Evolutionary conservation across 2,797 vertebrate species (phyloP).

Genomic region (Enteromius thamalakanensis): DNA sequence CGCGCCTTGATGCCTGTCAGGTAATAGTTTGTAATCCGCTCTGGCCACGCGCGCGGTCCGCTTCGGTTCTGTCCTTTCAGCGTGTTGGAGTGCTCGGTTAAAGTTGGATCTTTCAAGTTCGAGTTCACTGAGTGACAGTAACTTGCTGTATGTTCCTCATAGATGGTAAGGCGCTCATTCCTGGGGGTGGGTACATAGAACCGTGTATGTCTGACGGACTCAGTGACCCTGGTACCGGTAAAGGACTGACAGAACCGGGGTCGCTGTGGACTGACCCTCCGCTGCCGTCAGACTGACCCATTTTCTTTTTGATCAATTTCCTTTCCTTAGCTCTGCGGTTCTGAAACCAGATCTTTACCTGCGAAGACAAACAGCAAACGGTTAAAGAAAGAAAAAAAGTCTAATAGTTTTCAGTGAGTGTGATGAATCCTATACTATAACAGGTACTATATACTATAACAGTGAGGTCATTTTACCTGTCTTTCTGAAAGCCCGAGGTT

Average conservation of each 20-base stretch:
- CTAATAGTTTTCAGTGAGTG: not conserved
- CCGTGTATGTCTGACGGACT: constrained; percentile 85
- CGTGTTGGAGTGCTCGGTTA: constrained; percentile 81
- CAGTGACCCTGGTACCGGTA: constrained; percentile 82
- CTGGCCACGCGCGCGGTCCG: constrained; percentile 43
- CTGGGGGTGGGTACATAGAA: constrained; percentile 82
- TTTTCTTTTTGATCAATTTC: constrained; percentile 93
- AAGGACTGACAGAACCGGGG: constrained; percentile 90
- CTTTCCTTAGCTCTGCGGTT: constrained; percentile 93
- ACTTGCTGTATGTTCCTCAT: constrained; percentile 88
- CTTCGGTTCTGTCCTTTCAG: constrained; percentile 67
- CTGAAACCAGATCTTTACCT: constrained; percentile 99
- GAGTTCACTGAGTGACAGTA: constrained; percentile 82
- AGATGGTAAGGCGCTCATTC: constrained; percentile 85
- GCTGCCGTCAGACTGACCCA: constrained; percentile 90
- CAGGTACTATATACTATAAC: too few relatives aligned
- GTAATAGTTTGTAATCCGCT: constrained; percentile 61
- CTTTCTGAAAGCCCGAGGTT: constrained; percentile 93
- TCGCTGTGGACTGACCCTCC: constrained; percentile 90
- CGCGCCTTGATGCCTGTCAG: constrained; percentile 63
- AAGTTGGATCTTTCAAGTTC: constrained; percentile 67
- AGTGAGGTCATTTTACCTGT: constrained; percentile 80
- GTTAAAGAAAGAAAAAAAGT: not conserved
- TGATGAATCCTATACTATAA: not conserved
- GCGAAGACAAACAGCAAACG: constrained; percentile 39